Percentiles rank a stretch among this genome's conserved stretches.
These are phyloP conservation scores for Meloidogyne hapla DNA, from an alignment of 1,140 invertebrate genomes.

Conservation along the genomic window DNA sequence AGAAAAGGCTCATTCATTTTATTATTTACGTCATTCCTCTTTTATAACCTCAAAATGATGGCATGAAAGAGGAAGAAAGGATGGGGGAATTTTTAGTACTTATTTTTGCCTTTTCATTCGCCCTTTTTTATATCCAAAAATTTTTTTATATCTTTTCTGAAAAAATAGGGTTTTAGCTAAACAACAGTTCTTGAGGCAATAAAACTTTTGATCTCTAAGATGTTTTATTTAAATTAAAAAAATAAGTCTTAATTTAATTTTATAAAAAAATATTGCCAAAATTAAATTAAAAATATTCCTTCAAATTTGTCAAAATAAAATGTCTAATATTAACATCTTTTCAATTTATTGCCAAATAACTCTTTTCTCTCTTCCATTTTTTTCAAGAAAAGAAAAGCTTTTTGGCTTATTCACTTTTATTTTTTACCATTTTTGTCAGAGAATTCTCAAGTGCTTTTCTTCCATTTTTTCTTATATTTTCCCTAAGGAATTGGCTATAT, in stretches of 20 bases:
- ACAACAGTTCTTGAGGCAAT: neutral
- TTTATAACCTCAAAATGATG: neutral
- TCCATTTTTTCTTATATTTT: neutral
- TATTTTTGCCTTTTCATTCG: neutral
- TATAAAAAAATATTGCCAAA: too few species aligned
- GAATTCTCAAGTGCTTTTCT: neutral
- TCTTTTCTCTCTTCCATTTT: neutral
- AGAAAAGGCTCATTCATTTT: conserved; percentile 5
- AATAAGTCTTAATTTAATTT: too few species aligned
- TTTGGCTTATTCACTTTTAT: conserved; percentile 6
- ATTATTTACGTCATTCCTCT: neutral
- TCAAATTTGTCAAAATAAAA: too few species aligned
- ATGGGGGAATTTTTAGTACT: neutral
- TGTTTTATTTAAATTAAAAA: too few species aligned
- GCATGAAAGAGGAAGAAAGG: neutral
- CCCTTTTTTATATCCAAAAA: neutral
- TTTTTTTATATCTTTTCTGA: neutral
- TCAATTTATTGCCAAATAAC: too few species aligned
- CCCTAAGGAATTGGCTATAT: neutral
- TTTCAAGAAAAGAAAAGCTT: neutral
- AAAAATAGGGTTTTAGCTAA: neutral
- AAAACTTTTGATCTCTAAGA: too few species aligned
- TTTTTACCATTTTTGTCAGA: neutral
- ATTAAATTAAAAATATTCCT: too few species aligned
- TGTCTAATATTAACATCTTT: too few species aligned